Conservation (phyloP, 2,113 vertebrate species). For the Polypterus bichir region DNA sequence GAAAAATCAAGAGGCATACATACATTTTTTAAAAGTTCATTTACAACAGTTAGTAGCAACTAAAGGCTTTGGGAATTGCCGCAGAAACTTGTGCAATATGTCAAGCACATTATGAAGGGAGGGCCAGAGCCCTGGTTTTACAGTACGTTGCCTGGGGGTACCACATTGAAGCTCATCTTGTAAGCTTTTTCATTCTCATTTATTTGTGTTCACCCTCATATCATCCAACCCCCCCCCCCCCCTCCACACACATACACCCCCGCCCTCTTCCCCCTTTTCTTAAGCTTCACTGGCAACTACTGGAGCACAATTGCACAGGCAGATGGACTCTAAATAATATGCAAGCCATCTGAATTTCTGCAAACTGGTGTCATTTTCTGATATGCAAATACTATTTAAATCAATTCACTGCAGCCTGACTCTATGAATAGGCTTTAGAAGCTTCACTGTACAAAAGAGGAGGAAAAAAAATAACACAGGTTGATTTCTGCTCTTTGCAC, state of each 20-base stretch:
- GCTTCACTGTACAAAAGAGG: slow-evolving; percentile 41
- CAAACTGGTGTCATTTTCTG: slow-evolving; percentile 35
- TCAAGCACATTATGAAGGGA: not conserved
- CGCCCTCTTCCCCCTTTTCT: slow-evolving; percentile 2
- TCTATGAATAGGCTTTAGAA: slow-evolving; percentile 36
- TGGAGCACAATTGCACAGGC: slow-evolving; percentile 24
- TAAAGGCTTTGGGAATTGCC: slow-evolving; percentile 15
- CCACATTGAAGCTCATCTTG: not conserved
- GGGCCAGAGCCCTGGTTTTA: slow-evolving; percentile 2
- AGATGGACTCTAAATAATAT: slow-evolving; percentile 24
- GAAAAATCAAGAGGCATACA: slow-evolving; percentile 16
- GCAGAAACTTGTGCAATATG: not conserved
- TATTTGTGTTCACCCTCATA: too few relatives aligned
- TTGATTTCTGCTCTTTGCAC: not conserved
- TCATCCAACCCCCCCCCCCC: not conserved
- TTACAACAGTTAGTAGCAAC: slow-evolving; percentile 17
- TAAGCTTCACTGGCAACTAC: slow-evolving; percentile 16
- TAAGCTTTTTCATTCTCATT: slow-evolving; percentile 1
- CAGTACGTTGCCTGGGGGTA: slow-evolving; percentile 7
- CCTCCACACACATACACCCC: slow-evolving; percentile 16
- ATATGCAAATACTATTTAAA: slow-evolving; percentile 38
- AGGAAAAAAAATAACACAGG: slow-evolving; percentile 33
- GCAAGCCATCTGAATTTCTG: slow-evolving; percentile 31
- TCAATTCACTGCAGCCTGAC: slow-evolving; percentile 30
- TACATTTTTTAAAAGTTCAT: slow-evolving; percentile 24